These are phyloP conservation scores for Trichogramma dendrolimi DNA, from an alignment of 2,888 invertebrate genomes.

Conservation along the genomic window DNA sequence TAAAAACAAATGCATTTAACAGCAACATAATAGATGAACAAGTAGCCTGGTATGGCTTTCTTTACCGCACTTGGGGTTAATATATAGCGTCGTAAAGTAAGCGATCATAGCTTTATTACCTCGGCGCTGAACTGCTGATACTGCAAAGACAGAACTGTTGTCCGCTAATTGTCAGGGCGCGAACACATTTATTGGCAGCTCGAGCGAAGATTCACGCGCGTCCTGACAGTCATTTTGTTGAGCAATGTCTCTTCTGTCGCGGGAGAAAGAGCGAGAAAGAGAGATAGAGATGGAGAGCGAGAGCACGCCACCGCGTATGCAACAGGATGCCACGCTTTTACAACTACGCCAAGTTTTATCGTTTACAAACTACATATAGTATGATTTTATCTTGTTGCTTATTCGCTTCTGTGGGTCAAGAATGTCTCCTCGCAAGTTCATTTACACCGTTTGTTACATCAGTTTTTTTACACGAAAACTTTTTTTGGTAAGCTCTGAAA, in stretches of 20 bases:
- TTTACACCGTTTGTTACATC: no score
- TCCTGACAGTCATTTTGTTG: constrained; percentile 4
- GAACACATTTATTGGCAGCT: constrained; percentile 46
- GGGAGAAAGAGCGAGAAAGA: constrained; percentile 1
- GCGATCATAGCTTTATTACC: constrained; percentile 49
- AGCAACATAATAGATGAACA: constrained; percentile 29
- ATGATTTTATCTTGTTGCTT: no score
- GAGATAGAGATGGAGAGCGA: constrained; percentile 27
- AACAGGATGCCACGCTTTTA: no score
- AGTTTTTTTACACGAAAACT: no score
- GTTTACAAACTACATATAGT: no score
- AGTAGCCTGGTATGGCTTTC: constrained; percentile 31
- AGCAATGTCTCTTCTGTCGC: background rate
- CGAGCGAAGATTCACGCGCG: constrained; percentile 12
- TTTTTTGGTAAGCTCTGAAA: no score
- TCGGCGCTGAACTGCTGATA: background rate
- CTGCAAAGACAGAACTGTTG: constrained; percentile 33
- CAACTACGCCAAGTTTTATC: no score
- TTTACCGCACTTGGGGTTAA: constrained; percentile 33
- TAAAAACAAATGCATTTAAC: constrained; percentile 11
- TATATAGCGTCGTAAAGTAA: constrained; percentile 48
- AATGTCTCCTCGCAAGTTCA: no score
- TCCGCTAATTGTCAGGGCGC: constrained; percentile 47
- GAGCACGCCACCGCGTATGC: constrained; percentile 1
- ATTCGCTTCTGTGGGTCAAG: no score